Evolutionary conservation across 2,888 invertebrate species (phyloP).

Genomic region (Stenotaenia linearis): DNA sequence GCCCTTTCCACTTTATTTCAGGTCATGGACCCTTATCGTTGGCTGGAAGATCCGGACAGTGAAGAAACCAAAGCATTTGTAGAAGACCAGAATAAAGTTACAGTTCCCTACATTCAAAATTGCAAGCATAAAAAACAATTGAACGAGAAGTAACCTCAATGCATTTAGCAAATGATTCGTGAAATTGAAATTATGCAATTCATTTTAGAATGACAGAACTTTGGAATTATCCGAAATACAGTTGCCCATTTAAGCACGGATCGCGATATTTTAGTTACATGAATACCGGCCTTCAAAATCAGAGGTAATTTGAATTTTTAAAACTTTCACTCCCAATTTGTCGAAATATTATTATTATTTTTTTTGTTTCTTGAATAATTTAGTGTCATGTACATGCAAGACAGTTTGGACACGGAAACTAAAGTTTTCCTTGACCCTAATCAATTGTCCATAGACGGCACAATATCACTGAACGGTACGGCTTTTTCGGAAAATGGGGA

Average conservation of each 20-base stretch:
- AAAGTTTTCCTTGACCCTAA: slow-evolving; percentile 94
- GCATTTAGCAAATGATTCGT: neutral
- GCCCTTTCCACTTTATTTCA: slow-evolving; percentile 46
- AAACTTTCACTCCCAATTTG: no score
- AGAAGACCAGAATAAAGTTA: slow-evolving; percentile 80
- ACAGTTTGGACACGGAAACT: slow-evolving; percentile 66
- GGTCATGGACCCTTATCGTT: slow-evolving; percentile 86
- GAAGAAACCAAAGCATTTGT: slow-evolving; percentile 86
- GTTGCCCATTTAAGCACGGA: slow-evolving; percentile 76
- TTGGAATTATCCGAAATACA: slow-evolving; percentile 96
- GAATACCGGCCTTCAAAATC: slow-evolving; percentile 95
- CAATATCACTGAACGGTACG: slow-evolving; percentile 67
- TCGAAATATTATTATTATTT: no score
- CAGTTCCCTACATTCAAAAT: slow-evolving; percentile 72
- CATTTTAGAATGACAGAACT: slow-evolving; percentile 66
- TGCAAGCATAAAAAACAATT: slow-evolving; percentile 69
- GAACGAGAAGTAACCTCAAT: slow-evolving; percentile 53
- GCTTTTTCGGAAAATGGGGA: slow-evolving; percentile 84
- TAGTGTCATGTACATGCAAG: slow-evolving; percentile 87
- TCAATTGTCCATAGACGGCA: slow-evolving; percentile 77
- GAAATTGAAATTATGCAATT: neutral
- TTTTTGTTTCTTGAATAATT: no score
- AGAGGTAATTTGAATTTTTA: slow-evolving; percentile 62
- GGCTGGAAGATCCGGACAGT: slow-evolving; percentile 93
- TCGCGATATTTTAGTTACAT: slow-evolving; percentile 81